Conservation (phyloP, 2,797 vertebrate genomes). For the Manis crassicaudata region DNA sequence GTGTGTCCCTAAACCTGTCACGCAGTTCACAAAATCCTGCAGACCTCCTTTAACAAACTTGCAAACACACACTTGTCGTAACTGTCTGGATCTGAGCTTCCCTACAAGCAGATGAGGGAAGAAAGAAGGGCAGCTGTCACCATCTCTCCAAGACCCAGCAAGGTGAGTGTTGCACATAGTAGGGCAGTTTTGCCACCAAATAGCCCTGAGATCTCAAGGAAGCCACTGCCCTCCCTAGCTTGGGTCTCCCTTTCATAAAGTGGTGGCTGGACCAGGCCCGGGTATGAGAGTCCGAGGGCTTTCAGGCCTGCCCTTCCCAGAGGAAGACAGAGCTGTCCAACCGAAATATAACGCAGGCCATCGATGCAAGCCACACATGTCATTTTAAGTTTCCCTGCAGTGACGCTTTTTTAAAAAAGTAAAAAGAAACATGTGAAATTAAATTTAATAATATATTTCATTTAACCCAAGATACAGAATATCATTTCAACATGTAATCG, state of each 20-base stretch:
- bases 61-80: slow-evolving; percentile 19
- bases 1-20: slow-evolving; percentile 63
- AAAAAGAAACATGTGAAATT: not conserved
- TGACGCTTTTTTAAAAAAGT: not conserved
- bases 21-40: slow-evolving; percentile 67
- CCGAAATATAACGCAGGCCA: not conserved
- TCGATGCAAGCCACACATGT: not conserved
- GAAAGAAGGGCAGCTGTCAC: not conserved
- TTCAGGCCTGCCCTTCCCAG: not conserved
- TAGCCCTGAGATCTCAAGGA: not conserved
- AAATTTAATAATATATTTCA: not conserved
- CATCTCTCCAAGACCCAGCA: not conserved
- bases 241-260: not conserved
- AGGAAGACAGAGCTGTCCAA: not conserved
- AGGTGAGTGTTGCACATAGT: not conserved
- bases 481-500: not conserved
- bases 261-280: not conserved
- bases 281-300: not conserved
- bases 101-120: not conserved
- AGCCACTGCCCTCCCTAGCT: not conserved
- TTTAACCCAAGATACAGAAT: not conserved
- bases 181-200: not conserved
- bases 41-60: slow-evolving; percentile 70
- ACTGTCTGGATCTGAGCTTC: not conserved
- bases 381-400: not conserved